Evolutionary conservation across 35 echinoderm and acorn worm genomes (phyloP), one percentile per base, ranked within the genome.

Genomic region (Apostichopus parvimensis): DNA sequence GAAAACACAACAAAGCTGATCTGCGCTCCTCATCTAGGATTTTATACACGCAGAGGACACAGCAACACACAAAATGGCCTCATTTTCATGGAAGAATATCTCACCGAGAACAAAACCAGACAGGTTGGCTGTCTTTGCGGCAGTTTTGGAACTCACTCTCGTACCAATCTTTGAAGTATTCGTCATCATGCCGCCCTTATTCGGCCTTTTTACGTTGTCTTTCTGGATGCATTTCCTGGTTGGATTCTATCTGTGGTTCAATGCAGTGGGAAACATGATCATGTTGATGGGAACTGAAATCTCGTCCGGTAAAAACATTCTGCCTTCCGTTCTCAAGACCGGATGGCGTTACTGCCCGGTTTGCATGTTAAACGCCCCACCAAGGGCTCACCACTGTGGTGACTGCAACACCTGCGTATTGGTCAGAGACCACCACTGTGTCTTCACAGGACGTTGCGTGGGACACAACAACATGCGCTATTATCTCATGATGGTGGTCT

Each of bases 401-500:
- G 60, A 83, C 17, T 99, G 97, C 70, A 88, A 93, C 4, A 77
- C 25, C 6, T 99, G 97, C 66, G 88, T 99, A 15, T 45, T 99
- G 22, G 94, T 96, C 52, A 84, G 97, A 8, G 97, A 99, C 82
- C 97, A 99, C 83, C 97, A 99, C 70, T 99, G 97, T 53, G 34
- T 96, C 9, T 99, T 96, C 57, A 94, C 93, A 2, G 97, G 97
- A 13, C 96, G 92, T 20, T 99, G 97, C 64, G 79, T 99, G 4
- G 97, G 97, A 23, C 85, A 96, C 82, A 91, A 91, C 82, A 99
- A 99, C 68, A 80, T 94, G 4, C 97, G 97, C 5, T 99, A 92
- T 87, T 99, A 95, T 82, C 72, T 99, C 59, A 92, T 99, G 93
- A 91, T 92, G 58, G 55, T 99, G 53, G 17, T 94, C 6, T 98